A percentile compares a stretch with the other conserved stretches of the same genome.
These are phyloP conservation scores for Prietella phreatophila DNA, from an alignment of 2,113 vertebrate genomes.

Conservation along the genomic window DNA sequence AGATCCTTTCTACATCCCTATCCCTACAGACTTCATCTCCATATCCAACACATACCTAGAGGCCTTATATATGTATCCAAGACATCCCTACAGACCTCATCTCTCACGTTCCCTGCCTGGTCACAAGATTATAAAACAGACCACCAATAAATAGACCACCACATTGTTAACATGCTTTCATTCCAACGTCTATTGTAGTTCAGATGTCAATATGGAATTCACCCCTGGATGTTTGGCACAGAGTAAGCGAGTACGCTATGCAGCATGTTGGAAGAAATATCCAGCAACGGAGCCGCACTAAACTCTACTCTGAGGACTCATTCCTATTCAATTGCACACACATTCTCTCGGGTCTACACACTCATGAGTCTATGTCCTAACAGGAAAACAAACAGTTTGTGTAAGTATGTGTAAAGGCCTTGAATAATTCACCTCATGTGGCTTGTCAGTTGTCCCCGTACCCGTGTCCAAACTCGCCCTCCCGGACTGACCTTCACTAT, in stretches of 20 bases:
- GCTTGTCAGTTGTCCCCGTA: conserved; percentile 26
- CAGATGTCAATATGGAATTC: background rate
- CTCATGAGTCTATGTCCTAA: conserved; percentile 11
- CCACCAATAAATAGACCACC: no score
- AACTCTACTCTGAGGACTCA: background rate
- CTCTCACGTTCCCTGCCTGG: background rate
- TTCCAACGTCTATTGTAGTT: background rate
- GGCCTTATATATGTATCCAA: background rate
- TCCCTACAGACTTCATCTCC: background rate
- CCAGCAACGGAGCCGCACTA: background rate
- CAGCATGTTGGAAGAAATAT: background rate
- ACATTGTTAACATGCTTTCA: background rate
- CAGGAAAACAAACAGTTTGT: conserved; percentile 19
- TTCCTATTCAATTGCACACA: background rate
- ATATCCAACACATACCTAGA: background rate
- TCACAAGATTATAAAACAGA: background rate
- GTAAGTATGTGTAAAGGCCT: background rate
- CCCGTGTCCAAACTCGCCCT: conserved; percentile 7
- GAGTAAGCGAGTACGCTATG: no score
- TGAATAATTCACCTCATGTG: conserved; percentile 38
- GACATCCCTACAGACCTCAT: background rate
- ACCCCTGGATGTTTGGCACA: background rate
- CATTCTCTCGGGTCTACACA: background rate
- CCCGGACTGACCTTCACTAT: conserved; percentile 10
- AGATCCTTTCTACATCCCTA: background rate